Evolutionary conservation across 2,797 vertebrate species (phyloP), one percentile per base, ranked within the genome.

Genomic region (Melanotaenia boesemani): DNA sequence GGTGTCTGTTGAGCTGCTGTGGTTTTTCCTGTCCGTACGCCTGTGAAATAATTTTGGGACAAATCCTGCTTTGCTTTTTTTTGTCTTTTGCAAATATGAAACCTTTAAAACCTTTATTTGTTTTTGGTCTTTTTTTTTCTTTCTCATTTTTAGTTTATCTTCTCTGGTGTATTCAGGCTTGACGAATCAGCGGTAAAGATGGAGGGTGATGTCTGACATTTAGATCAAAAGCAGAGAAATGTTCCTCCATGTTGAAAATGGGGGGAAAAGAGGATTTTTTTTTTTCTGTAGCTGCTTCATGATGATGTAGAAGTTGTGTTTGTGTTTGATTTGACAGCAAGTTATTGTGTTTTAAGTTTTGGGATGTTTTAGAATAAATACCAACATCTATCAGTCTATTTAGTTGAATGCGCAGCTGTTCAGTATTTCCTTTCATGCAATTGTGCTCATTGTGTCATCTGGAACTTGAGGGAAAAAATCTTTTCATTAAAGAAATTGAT

Each of bases 1-100:
- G 36, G 30, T 56, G 63, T 52, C 63, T 70, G 61, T 24, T 39
- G 39, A 50, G 63, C 24, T 12, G 20, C 41, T 26, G n/a, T 41
- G 39, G 22, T 54, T 18, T 54, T 22, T 26, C n/a, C 22, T 26
- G 12, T 12, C 5, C 12, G 24, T 28, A 28, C 22, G 28, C 24
- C 52, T 28, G 24, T 6, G 26, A 2, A 54, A 55, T 18, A 15
- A 15, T 4, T 41, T 41, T 15, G 12, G 11, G 1, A 10, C 7
- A 13, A 6, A 28, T 55, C 52, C 22, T 11, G 4, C 12, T 24
- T 54, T 11, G 6, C 44, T 18, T 46, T 55, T 55, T 26, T 16
- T 26, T 55, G 24, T 24, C 0, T 22, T 52, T 52, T 52, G 48
- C 48, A 22, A 52, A 22, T 11, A 52, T 24, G 9, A 52, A 22